Percentiles rank a stretch among this genome's conserved stretches.
Evolutionary conservation across 2,113 vertebrate genomes (phyloP).

Genomic region (Condylura cristata): DNA sequence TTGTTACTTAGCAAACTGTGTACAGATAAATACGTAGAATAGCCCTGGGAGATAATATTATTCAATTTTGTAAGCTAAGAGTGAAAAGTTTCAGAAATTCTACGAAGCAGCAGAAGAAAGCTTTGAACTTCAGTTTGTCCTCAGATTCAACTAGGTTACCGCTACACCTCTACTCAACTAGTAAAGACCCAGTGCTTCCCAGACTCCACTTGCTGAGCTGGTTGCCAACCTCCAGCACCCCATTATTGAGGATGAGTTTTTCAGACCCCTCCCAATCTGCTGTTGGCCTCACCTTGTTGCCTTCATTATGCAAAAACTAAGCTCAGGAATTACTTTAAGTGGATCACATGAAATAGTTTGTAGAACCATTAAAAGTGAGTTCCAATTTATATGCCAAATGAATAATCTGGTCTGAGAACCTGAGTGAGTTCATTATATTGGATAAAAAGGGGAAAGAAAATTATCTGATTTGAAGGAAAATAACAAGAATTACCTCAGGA

Average conservation of each 20-base stretch:
- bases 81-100: constrained; percentile 28
- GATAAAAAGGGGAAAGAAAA: neutral
- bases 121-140: neutral
- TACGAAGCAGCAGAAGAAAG: neutral
- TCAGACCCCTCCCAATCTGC: neutral
- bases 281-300: neutral
- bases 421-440: neutral
- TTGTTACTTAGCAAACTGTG: neutral
- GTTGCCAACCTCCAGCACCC: neutral
- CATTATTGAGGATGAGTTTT: neutral
- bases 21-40: neutral
- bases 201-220: neutral
- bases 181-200: neutral
- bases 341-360: neutral
- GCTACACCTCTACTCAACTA: neutral
- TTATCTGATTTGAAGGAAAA: neutral
- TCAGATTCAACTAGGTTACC: neutral
- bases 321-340: neutral
- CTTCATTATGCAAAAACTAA: constrained; percentile 39
- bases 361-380: neutral
- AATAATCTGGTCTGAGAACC: neutral
- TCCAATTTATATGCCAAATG: constrained; percentile 3
- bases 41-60: neutral
- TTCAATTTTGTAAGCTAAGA: neutral
- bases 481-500: constrained; percentile 14